Conservation (phyloP, 2,888 invertebrate genomes). For the Neoscelio sp. region DNA sequence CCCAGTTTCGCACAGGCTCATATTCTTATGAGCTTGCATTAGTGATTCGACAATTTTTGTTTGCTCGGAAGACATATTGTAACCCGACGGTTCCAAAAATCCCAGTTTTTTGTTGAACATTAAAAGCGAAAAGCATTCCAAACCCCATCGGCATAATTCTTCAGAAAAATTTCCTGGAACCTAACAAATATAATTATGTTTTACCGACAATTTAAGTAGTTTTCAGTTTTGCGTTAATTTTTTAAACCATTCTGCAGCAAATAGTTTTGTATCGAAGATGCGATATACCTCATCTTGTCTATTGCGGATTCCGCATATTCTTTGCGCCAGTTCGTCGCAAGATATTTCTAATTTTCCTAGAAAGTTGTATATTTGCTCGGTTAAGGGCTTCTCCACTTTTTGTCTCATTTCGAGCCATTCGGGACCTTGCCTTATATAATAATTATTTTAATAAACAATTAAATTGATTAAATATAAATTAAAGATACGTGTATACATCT, state of each 20-base stretch:
- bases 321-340: conserved; percentile 82
- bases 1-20: conserved; percentile 87
- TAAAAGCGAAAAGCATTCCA: conserved; percentile 83
- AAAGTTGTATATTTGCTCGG: conserved; percentile 79
- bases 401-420: conserved; percentile 86
- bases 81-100: conserved; percentile 84
- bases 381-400: conserved; percentile 84
- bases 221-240: too few relatives aligned
- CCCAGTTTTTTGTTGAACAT: conserved; percentile 86
- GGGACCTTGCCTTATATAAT: conserved; percentile 83
- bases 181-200: conserved; percentile 64
- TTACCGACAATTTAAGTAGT: too few relatives aligned
- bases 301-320: conserved; percentile 85
- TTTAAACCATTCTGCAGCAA: too few relatives aligned
- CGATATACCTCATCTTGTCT: conserved; percentile 86
- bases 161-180: conserved; percentile 81
- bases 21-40: conserved; percentile 85
- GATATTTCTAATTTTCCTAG: conserved; percentile 80
- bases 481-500: background rate
- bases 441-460: conserved; percentile 23
- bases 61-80: conserved; percentile 85
- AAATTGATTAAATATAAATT: background rate
- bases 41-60: conserved; percentile 86
- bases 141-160: conserved; percentile 84
- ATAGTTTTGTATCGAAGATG: background rate